phyloP scores from a whole-genome alignment of 2,113 vertebrate genomes.

The Scopus umbretta region DNA sequence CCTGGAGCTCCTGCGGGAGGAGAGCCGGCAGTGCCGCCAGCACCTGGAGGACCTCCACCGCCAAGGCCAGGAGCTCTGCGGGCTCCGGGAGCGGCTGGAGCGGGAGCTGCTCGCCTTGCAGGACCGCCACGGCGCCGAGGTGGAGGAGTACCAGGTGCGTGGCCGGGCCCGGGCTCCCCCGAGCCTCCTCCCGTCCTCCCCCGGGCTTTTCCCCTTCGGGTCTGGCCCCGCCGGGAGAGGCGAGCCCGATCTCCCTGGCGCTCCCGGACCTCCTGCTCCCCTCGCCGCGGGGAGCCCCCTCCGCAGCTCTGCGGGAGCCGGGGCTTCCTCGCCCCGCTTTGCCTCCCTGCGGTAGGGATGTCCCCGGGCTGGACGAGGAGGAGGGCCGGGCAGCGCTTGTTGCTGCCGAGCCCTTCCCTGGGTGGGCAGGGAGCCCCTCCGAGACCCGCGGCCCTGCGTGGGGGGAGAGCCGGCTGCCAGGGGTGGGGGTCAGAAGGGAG shows the following conservation, averaged over 20 bases:
- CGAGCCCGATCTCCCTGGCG: not conserved
- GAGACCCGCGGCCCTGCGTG: fast-evolving
- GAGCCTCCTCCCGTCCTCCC: not conserved
- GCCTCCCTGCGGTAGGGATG: not conserved
- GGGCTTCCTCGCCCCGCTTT: fast-evolving
- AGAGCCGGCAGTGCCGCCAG: slow-evolving; percentile 72
- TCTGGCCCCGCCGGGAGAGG: not conserved
- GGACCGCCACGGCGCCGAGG: slow-evolving; percentile 72
- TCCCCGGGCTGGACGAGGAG: not conserved
- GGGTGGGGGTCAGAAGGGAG: not conserved
- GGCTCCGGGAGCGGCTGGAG: slow-evolving; percentile 78
- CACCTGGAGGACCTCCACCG: slow-evolving; percentile 76
- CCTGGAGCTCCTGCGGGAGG: slow-evolving; percentile 76
- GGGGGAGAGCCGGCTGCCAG: not conserved
- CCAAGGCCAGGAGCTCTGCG: slow-evolving; percentile 74
- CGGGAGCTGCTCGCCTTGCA: slow-evolving; percentile 78
- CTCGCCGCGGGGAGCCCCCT: not conserved
- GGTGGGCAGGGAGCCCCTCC: not conserved
- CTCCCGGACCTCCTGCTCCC: not conserved
- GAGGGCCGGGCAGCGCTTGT: not conserved
- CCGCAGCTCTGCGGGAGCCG: not conserved
- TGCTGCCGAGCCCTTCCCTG: not conserved
- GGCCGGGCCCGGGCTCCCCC: not conserved
- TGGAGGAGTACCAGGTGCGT: slow-evolving; percentile 82
- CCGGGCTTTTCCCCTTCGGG: fast-evolving